Evolutionary conservation across 2,113 vertebrate species (phyloP).

Genomic region (Cebidichthys violaceus): DNA sequence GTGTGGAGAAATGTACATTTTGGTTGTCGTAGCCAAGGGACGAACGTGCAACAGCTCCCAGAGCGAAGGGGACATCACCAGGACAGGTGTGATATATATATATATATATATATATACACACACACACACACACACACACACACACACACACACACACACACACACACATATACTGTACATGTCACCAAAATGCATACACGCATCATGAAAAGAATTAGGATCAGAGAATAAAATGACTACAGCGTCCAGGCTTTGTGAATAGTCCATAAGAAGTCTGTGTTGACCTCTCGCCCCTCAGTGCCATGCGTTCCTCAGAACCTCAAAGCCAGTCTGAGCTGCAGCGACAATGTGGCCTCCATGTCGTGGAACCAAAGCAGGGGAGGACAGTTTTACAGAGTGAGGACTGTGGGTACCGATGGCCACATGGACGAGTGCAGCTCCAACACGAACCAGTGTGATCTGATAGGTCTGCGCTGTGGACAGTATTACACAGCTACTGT

Average conservation of each 20-base stretch:
- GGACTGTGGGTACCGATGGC: constrained; percentile 59
- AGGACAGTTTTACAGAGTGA: constrained; percentile 74
- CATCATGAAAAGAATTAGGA: neutral
- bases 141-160: too few relatives aligned
- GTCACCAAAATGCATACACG: neutral
- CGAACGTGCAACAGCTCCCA: constrained; percentile 81
- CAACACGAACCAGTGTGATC: constrained; percentile 67
- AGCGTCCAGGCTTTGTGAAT: neutral
- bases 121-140: too few relatives aligned
- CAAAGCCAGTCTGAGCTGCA: constrained; percentile 73
- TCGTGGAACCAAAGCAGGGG: constrained; percentile 69
- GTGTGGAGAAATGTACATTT: constrained; percentile 78
- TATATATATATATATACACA: neutral
- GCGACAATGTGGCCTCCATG: constrained; percentile 74
- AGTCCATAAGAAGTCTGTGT: neutral
- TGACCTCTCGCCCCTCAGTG: constrained; percentile 54
- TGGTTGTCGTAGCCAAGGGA: constrained; percentile 79
- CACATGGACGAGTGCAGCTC: constrained; percentile 66
- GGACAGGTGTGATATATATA: constrained; percentile 72
- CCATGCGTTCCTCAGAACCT: constrained; percentile 78
- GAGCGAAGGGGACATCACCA: constrained; percentile 63
- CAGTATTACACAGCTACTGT: constrained; percentile 76
- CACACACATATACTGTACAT: neutral
- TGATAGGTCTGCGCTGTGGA: constrained; percentile 78
- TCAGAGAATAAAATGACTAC: neutral